phyloP scores from a whole-genome alignment of 2,797 vertebrate species.

The Acrocephalus scirpaceus region DNA sequence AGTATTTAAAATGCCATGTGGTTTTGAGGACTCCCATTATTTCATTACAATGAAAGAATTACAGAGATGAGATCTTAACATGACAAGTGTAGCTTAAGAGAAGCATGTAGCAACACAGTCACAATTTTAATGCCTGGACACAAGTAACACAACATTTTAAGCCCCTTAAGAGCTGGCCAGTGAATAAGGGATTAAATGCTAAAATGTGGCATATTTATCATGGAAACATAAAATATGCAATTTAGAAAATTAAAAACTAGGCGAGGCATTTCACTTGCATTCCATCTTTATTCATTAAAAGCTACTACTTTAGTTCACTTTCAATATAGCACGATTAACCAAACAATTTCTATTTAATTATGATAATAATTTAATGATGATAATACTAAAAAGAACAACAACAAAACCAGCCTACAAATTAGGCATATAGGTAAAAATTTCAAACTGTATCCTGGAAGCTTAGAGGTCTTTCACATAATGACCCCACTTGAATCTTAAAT shows the following conservation, averaged over 20 bases:
- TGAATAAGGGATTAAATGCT: background rate
- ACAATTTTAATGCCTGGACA: background rate
- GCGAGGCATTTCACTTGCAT: background rate
- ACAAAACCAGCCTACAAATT: background rate
- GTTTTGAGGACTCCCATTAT: background rate
- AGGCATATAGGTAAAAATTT: background rate
- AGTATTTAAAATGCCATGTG: background rate
- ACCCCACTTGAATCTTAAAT: background rate
- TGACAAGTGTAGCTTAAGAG: rapidly evolving
- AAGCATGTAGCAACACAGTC: background rate
- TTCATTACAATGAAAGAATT: background rate
- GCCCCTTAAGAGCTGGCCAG: background rate
- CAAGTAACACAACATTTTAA: background rate
- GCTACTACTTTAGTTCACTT: background rate
- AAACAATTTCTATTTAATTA: background rate
- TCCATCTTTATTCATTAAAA: background rate
- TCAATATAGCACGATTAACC: background rate
- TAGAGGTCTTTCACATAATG: background rate
- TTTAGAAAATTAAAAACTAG: background rate
- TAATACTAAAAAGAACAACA: background rate
- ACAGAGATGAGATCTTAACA: background rate
- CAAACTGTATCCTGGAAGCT: background rate
- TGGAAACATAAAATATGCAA: background rate
- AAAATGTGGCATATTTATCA: background rate
- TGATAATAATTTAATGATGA: background rate